Percentiles rank a stretch among this genome's conserved stretches.
phyloP scores from a whole-genome alignment of 2,888 invertebrate species.

The Adelognathus sp. region DNA sequence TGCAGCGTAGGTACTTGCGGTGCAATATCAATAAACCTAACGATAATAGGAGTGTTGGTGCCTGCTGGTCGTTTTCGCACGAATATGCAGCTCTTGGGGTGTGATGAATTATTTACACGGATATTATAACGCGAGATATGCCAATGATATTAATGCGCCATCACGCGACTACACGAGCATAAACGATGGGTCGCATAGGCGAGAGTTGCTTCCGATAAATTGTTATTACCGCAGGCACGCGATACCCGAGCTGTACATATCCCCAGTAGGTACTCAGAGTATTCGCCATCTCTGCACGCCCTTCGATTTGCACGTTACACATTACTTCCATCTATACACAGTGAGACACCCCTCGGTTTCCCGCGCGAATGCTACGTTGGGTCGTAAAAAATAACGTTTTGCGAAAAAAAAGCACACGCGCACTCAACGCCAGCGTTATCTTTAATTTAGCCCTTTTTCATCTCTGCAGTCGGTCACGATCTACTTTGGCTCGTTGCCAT shows the following conservation, averaged over 20 bases:
- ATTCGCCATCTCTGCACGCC: not conserved
- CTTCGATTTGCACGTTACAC: not conserved
- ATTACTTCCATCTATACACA: not conserved
- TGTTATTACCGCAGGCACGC: slow-evolving; percentile 36
- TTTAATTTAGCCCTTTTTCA: slow-evolving; percentile 24
- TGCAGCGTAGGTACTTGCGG: not conserved
- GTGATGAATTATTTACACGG: slow-evolving; percentile 38
- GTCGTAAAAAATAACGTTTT: slow-evolving; percentile 16
- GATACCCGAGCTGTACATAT: slow-evolving; percentile 4
- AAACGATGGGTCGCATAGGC: slow-evolving; percentile 41
- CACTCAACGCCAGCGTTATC: not conserved
- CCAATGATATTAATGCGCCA: not conserved
- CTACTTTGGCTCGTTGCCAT: slow-evolving; percentile 28
- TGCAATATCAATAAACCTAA: slow-evolving; percentile 12
- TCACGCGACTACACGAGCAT: slow-evolving; percentile 16
- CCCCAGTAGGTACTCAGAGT: not conserved
- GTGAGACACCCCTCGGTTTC: not conserved
- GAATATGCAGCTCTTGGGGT: not conserved
- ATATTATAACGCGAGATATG: slow-evolving; percentile 27
- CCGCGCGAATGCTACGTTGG: not conserved
- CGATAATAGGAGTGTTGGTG: slow-evolving; percentile 26
- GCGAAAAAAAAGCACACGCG: not conserved
- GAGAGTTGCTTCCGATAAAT: slow-evolving; percentile 44
- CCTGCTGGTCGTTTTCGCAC: not conserved
- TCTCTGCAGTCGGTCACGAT: not conserved